phyloP scores from a whole-genome alignment of 1,140 invertebrate species.

The Orius insidiosus region DNA sequence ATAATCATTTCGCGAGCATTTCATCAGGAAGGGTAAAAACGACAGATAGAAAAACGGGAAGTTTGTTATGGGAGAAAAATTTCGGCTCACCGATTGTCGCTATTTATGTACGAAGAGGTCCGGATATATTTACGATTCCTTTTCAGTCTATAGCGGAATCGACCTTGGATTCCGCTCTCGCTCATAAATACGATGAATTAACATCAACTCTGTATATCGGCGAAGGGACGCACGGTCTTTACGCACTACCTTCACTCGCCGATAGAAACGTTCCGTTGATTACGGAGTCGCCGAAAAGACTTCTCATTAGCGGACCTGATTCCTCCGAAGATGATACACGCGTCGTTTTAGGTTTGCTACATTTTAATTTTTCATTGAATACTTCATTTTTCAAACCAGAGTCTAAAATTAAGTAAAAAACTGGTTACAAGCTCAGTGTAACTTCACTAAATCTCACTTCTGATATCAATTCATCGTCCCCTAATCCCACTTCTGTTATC shows the following conservation, averaged over 20 bases:
- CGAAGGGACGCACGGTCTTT: constrained; percentile 69
- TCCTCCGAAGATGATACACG: neutral
- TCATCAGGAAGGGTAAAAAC: constrained; percentile 74
- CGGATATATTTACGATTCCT: constrained; percentile 67
- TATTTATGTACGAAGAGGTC: constrained; percentile 62
- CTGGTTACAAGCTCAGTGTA: too few species aligned
- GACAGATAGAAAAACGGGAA: constrained; percentile 49
- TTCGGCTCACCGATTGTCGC: constrained; percentile 81
- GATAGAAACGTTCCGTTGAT: constrained; percentile 45
- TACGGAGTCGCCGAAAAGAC: constrained; percentile 7
- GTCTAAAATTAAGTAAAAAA: too few species aligned
- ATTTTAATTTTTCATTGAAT: too few species aligned
- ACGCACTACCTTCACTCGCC: constrained; percentile 78
- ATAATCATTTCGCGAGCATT: constrained; percentile 74
- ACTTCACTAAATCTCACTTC: too few species aligned
- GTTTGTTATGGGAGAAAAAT: constrained; percentile 70
- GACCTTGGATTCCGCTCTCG: constrained; percentile 11
- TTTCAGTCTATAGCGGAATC: constrained; percentile 72
- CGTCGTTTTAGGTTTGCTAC: too few species aligned
- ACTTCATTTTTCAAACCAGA: too few species aligned
- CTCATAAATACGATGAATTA: constrained; percentile 24
- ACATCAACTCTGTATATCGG: constrained; percentile 88
- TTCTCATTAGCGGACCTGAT: constrained; percentile 15
- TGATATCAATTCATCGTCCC: too few species aligned
- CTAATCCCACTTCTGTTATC: too few species aligned